Base-by-base conservation (phyloP, 2,888 invertebrate genomes). In the Lampropteryx suffumata region DNA sequence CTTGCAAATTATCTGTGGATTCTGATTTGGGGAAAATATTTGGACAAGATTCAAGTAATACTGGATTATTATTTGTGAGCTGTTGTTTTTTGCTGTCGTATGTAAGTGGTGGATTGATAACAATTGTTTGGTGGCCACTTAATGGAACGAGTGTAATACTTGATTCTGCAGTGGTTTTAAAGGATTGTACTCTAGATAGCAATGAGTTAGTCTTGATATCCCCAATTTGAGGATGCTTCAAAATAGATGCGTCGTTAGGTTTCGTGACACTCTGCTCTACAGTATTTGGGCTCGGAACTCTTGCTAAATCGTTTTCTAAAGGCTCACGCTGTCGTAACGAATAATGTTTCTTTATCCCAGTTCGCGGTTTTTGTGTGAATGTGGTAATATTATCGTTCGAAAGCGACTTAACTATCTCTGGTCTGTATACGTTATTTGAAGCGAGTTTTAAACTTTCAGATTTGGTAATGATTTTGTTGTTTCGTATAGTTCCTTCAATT, bases 61-160 rank as follows among this genome's bases (percentile, higher is more conserved):
- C 21, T 24, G 21, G n/a, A n/a, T 6, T 33, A 44, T n/a, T 27
- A 13, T 30, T 46, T 6, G 50, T 17, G 9, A 28, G 39, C 41
- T 48, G 47, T 36, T 57, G 61, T 36, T 62, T 65, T 28, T 62
- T 64, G 32, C 48, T 60, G 42, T 73, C 70, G 64, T 82, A 80
- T 27, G 67, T 70, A 24, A 88, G 59, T 9, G 90, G 90, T 54
- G 90, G 89, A 71, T 90, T 80, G 48, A 90, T 85, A 17, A 91
- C 84, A 61, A 91, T 86, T n/a, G 91, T 91, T 78, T 91, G 91
- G 67, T 91, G 90, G 36, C 91, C 90, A 61, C 91, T 91, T 53
- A 91, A 67, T 34, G 91, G 91, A 30, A 91, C 78, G 41, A 91
- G 81, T 47, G 85, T 78, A 52, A 91, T 84, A 61, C 82, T 86